Evolutionary conservation across 2,888 invertebrate species (phyloP).

Genomic region (Encarsia formosa): DNA sequence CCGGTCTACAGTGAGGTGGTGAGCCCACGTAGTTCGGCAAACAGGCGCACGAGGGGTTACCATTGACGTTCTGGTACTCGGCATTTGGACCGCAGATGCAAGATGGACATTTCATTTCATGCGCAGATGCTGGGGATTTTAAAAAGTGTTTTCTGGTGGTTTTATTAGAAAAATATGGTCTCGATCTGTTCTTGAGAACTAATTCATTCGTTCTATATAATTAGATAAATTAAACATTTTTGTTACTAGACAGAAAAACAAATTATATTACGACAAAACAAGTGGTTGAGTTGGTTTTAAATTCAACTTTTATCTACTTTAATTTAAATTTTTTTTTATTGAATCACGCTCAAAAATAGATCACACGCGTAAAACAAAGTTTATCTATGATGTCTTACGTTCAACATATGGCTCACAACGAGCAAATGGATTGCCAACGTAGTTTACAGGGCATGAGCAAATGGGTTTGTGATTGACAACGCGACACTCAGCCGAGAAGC

Average conservation of each 20-base stretch:
- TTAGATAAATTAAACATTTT: too few relatives aligned
- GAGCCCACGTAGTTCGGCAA: constrained; percentile 66
- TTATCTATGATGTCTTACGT: constrained; percentile 36
- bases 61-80: constrained; percentile 65
- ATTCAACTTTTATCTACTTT: too few relatives aligned
- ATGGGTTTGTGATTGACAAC: constrained; percentile 70
- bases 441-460: constrained; percentile 62
- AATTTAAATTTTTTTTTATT: too few relatives aligned
- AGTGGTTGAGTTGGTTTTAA: too few relatives aligned
- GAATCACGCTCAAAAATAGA: too few relatives aligned
- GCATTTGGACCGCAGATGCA: constrained; percentile 75
- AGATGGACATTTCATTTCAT: constrained; percentile 54
- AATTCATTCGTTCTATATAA: too few relatives aligned
- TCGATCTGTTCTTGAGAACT: too few relatives aligned
- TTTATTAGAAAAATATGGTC: too few relatives aligned
- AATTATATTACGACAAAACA: too few relatives aligned
- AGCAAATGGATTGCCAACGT: constrained; percentile 69
- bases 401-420: constrained; percentile 52
- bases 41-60: constrained; percentile 72
- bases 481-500: constrained; percentile 65
- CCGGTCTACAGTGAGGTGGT: constrained; percentile 71
- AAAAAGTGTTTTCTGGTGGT: background rate
- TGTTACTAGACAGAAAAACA: too few relatives aligned
- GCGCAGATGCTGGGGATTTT: constrained; percentile 1
- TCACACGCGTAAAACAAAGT: background rate